A percentile compares a stretch with the other conserved stretches of the same genome.
Conservation (phyloP, 1,140 invertebrate genomes). For the Andrena cerasifolii region DNA sequence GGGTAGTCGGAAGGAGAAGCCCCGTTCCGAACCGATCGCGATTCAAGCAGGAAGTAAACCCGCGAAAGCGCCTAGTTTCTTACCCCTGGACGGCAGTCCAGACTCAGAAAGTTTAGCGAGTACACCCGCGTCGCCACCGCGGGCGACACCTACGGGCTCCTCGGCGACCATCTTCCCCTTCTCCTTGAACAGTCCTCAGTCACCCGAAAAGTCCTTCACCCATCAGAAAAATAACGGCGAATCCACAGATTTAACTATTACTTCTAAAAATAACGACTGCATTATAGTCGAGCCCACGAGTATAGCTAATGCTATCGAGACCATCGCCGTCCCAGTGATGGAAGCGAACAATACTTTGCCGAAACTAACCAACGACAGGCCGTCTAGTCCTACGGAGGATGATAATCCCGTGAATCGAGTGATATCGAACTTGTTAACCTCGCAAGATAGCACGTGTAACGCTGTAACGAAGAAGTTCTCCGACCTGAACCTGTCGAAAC, state of each 20-base stretch:
- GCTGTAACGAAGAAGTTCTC: conserved; percentile 69
- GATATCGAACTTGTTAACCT: conserved; percentile 40
- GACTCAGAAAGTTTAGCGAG: conserved; percentile 77
- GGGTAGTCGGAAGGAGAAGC: conserved; percentile 78
- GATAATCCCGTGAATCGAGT: conserved; percentile 25
- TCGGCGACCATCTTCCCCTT: conserved; percentile 84
- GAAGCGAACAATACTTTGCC: conserved; percentile 34
- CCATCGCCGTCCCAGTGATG: conserved; percentile 34
- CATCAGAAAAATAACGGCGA: conserved; percentile 57
- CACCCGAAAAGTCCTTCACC: conserved; percentile 81
- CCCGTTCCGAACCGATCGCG: conserved; percentile 84
- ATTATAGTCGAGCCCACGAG: conserved; percentile 71
- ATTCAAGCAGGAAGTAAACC: conserved; percentile 82
- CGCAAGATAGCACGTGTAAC: conserved; percentile 50
- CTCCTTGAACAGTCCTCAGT: conserved; percentile 84
- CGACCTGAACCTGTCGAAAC: conserved; percentile 70
- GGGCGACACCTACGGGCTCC: conserved; percentile 83
- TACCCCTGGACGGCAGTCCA: conserved; percentile 77
- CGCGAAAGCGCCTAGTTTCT: conserved; percentile 77
- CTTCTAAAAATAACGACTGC: conserved; percentile 70
- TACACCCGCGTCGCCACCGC: conserved; percentile 80
- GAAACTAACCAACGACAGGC: conserved; percentile 61
- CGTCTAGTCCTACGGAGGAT: conserved; percentile 68
- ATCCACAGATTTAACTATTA: conserved; percentile 28
- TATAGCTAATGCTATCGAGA: conserved; percentile 61